Conservation (phyloP, 2,113 vertebrate species). For the Dasypus novemcinctus region DNA sequence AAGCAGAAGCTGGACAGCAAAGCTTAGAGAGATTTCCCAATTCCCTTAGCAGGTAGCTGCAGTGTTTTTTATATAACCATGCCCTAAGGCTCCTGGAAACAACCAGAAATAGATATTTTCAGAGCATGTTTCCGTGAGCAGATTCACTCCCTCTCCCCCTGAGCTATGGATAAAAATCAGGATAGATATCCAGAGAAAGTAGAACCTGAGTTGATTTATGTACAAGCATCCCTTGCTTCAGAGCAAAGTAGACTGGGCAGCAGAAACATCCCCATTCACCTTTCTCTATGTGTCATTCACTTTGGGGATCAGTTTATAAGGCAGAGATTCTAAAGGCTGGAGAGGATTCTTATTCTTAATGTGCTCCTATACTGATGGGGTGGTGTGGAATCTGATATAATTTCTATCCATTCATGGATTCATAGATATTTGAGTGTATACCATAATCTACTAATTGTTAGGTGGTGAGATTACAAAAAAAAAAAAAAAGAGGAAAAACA, state of each 20-base stretch:
- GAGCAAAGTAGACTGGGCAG: not conserved
- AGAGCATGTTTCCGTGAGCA: not conserved
- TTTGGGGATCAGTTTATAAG: not conserved
- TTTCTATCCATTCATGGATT: not conserved
- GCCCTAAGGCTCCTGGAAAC: slow-evolving; percentile 49
- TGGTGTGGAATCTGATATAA: not conserved
- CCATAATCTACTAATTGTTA: not conserved
- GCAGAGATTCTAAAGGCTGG: not conserved
- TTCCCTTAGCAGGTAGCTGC: not conserved
- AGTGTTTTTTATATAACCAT: slow-evolving; percentile 38
- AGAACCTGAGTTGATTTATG: not conserved
- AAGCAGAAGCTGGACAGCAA: not conserved
- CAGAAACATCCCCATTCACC: rapidly evolving
- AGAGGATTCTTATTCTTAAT: not conserved
- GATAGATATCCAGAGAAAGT: not conserved
- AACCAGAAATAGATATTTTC: slow-evolving; percentile 29
- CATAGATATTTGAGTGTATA: not conserved
- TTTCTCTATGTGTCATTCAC: not conserved
- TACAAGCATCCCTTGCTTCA: not conserved
- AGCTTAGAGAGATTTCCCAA: not conserved
- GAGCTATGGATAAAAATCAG: slow-evolving; percentile 15
- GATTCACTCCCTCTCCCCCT: not conserved
- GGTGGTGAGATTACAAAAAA: not conserved
- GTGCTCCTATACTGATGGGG: rapidly evolving
- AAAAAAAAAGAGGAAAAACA: not conserved